Base-by-base conservation (phyloP, 2,888 invertebrate species). In the Pollenia labialis region DNA sequence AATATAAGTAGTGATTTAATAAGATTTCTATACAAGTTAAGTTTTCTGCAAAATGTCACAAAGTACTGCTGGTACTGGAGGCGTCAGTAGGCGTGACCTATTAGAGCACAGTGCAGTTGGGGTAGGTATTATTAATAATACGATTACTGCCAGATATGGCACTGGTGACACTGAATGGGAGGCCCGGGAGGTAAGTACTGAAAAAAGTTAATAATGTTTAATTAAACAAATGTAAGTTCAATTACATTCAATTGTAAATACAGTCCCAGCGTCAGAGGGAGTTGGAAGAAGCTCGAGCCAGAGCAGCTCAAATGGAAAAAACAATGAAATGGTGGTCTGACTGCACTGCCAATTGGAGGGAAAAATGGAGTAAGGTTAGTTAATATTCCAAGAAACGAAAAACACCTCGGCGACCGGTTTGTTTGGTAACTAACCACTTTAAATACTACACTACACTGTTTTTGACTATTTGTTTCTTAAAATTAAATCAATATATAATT, bases 291-390 rank as follows among this genome's bases (percentile, higher is more conserved):
- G 98, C 98, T 0, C 94, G 98, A 89, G 98, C 98, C 4, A 94
- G 99, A 87, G 98, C 98, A 16, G 97, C 98, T 0, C 99, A 99
- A 94, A 99, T 99, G 99, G 99, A 99, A 93, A 99, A 99, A 93
- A 99, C 99, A 0, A 99, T 99, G 99, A 95, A 98, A 84, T 99
- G 99, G 99, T 99, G 97, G 99, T 98, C 97, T 74, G 99, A 99
- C 93, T 99, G 99, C 93, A 99, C 99, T 0, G 98, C 98, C 0
- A 97, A 97, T 92, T 98, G 98, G 98, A 94, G 98, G 50, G 97
- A 97, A 92, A 99, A 99, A 92, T 99, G 99, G 99, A 97, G 97
- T 94, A 95, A 98, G 95, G 97, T 93, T 88, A 90, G 80, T 77
- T 44, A 50, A 3, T 8, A 32, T 32, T 6, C 4, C 32, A 32